phyloP scores from a whole-genome alignment of 2,888 invertebrate species.

The Polylopha cassiicola region DNA sequence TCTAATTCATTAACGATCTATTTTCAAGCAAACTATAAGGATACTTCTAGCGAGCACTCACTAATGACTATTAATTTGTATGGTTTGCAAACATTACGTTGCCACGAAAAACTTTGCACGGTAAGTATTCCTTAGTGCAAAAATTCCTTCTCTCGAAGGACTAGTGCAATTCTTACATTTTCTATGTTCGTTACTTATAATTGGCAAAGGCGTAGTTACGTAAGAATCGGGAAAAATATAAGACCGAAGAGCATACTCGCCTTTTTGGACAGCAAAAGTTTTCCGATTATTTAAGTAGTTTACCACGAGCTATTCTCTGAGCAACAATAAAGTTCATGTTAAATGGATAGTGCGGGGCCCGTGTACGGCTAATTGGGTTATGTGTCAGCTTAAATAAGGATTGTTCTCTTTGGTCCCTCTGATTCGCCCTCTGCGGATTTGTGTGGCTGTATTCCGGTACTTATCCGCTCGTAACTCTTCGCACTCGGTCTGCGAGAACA shows the following conservation, averaged over 20 bases:
- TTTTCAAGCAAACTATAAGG: too few species aligned
- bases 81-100: too few species aligned
- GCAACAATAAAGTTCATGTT: conserved; percentile 44
- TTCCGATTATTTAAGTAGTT: conserved; percentile 46
- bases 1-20: too few species aligned
- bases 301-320: conserved; percentile 39
- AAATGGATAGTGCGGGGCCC: conserved; percentile 39
- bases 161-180: too few species aligned
- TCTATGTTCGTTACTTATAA: too few species aligned
- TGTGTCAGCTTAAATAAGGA: conserved; percentile 36
- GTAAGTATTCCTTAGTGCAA: too few species aligned
- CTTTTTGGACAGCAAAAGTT: conserved; percentile 38
- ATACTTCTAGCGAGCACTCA: too few species aligned
- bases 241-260: conserved; percentile 8
- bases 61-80: too few species aligned
- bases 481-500: too few species aligned
- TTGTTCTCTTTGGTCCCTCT: conserved; percentile 26
- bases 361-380: conserved; percentile 46
- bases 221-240: conserved; percentile 7
- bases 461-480: conserved; percentile 1
- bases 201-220: background rate
- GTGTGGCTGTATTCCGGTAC: conserved; percentile 10
- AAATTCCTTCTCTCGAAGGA: too few species aligned
- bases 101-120: too few species aligned
- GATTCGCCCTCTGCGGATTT: conserved; percentile 13